Conservation (phyloP, 2,113 vertebrate species). For the Brienomyrus longianalis region DNA sequence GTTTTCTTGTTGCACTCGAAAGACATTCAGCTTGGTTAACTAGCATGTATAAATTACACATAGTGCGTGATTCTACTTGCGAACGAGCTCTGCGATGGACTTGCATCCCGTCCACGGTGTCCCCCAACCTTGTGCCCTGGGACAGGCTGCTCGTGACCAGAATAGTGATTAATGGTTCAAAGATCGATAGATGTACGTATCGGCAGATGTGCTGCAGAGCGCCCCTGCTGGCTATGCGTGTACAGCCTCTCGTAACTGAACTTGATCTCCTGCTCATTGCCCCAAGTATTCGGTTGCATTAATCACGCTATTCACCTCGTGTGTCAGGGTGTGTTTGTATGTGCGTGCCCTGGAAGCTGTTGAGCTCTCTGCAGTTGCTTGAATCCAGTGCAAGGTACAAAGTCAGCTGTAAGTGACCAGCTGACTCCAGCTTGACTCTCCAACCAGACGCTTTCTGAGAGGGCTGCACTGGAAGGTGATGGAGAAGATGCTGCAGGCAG, state of each 20-base stretch:
- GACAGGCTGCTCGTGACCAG: not conserved
- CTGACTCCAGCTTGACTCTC: not conserved
- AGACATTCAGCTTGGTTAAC: not conserved
- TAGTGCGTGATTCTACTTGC: not conserved
- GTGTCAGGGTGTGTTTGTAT: conserved; percentile 8
- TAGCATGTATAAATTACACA: not conserved
- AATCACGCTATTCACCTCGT: conserved; percentile 12
- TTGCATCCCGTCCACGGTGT: not conserved
- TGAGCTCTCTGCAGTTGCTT: not conserved
- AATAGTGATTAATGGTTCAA: not conserved
- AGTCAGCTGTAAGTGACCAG: not conserved
- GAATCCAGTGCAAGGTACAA: not conserved
- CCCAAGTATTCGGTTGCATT: not conserved
- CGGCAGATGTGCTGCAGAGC: not conserved
- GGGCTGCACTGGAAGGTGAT: conserved; percentile 41
- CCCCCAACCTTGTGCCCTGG: not conserved
- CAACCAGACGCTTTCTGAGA: conserved; percentile 37
- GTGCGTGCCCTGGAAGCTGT: not conserved
- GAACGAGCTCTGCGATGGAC: not conserved
- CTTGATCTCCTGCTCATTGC: not conserved
- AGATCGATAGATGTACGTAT: not conserved
- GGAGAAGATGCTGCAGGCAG: conserved; percentile 31
- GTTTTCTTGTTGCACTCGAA: not conserved
- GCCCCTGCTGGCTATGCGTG: not conserved
- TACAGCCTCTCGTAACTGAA: not conserved